Evolutionary conservation across 2,888 invertebrate genomes (phyloP).

Genomic region (Eulithis testata): DNA sequence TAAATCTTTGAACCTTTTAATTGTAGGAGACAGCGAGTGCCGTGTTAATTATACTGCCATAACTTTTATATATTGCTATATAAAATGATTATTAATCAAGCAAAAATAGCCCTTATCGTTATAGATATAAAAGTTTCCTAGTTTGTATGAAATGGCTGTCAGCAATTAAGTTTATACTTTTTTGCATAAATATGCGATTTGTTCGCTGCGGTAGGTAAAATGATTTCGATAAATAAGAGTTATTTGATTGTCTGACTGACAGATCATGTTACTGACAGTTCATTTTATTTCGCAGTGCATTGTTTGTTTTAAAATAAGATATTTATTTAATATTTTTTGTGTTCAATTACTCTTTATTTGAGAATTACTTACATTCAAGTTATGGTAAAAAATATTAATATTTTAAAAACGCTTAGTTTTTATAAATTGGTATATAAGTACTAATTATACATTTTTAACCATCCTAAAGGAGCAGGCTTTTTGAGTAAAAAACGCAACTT

Average conservation of each 20-base stretch:
- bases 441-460: too few species aligned
- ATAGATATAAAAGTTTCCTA: slow-evolving; percentile 10
- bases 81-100: neutral
- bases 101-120: slow-evolving; percentile 4
- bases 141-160: slow-evolving; percentile 5
- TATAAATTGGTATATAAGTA: too few species aligned
- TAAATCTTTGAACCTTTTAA: slow-evolving; percentile 41
- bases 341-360: too few species aligned
- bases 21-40: slow-evolving; percentile 40
- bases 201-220: slow-evolving; percentile 36
- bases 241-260: slow-evolving; percentile 20
- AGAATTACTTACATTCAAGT: too few species aligned
- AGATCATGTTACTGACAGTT: slow-evolving; percentile 1
- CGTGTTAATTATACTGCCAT: slow-evolving; percentile 40
- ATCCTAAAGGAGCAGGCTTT: too few species aligned
- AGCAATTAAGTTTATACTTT: slow-evolving; percentile 21
- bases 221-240: slow-evolving; percentile 16
- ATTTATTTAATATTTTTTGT: too few species aligned
- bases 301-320: slow-evolving; percentile 2
- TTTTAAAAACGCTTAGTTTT: too few species aligned
- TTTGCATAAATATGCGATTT: slow-evolving; percentile 29
- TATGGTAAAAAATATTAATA: too few species aligned
- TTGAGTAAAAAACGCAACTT: too few species aligned
- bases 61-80: slow-evolving; percentile 29
- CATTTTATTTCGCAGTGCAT: slow-evolving; percentile 4